Conservation (phyloP, 2,113 vertebrate species). For the Puma concolor region DNA sequence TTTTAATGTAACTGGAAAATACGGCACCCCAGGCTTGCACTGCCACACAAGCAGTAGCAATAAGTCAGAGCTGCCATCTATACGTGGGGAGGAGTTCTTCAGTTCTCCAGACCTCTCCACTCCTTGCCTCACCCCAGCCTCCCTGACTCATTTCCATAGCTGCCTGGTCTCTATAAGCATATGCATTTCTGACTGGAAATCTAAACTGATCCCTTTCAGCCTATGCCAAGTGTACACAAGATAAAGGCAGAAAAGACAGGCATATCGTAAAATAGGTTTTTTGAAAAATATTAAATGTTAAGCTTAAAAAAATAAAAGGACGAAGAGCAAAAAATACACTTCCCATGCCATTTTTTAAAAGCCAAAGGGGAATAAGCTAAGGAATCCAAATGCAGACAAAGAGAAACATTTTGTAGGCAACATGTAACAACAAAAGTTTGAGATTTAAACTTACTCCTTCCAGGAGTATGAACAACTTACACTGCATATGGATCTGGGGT, state of each 20-base stretch:
- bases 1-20: background rate
- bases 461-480: background rate
- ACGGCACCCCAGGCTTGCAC: background rate
- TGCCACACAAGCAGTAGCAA: background rate
- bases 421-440: background rate
- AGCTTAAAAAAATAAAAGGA: background rate
- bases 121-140: background rate
- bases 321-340: background rate
- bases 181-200: background rate
- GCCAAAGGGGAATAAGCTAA: background rate
- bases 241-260: background rate
- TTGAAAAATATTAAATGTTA: slow-evolving; percentile 31
- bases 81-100: background rate
- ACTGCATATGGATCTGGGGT: background rate
- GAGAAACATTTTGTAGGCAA: background rate
- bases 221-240: background rate
- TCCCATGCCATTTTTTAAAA: background rate
- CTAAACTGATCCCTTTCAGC: background rate
- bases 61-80: background rate
- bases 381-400: slow-evolving; percentile 32
- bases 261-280: background rate
- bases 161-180: background rate
- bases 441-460: slow-evolving; percentile 33
- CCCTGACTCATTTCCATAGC: background rate
- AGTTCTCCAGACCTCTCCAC: background rate